phyloP scores from a whole-genome alignment of 2,113 vertebrate genomes.

The Mellivora capensis region DNA sequence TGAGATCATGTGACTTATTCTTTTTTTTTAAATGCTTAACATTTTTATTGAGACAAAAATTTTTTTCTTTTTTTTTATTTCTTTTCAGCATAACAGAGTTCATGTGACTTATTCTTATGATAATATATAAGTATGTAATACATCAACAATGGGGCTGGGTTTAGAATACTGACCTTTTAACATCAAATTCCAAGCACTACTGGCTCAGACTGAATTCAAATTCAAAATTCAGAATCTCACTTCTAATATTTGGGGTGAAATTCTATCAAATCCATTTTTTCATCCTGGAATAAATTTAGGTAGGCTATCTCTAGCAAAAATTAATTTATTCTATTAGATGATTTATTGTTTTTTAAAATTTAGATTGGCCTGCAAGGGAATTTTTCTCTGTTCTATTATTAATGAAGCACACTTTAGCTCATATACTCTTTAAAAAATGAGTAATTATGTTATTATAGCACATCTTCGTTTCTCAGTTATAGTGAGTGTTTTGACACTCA shows the following conservation, averaged over 20 bases:
- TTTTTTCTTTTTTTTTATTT: too few species aligned
- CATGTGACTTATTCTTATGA: background rate
- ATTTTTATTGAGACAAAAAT: too few species aligned
- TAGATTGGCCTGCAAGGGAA: background rate
- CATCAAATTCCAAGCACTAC: background rate
- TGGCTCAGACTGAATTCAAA: background rate
- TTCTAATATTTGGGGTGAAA: background rate
- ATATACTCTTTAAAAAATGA: conserved; percentile 17
- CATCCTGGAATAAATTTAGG: background rate
- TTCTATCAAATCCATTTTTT: conserved; percentile 16
- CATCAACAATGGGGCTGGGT: background rate
- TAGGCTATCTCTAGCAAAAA: background rate
- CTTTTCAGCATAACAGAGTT: too few species aligned
- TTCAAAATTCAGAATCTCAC: conserved; percentile 3
- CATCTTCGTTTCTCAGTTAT: conserved; percentile 46
- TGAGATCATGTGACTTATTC: background rate
- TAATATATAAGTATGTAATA: background rate
- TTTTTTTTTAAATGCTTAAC: too few species aligned
- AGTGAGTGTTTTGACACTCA: conserved; percentile 46
- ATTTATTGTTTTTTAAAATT: background rate
- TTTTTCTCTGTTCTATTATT: conserved; percentile 54
- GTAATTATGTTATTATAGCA: conserved; percentile 41
- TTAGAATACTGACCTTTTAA: background rate
- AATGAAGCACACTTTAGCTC: conserved; percentile 23
- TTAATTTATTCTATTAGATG: conserved; percentile 34